A percentile compares a stretch with the other conserved stretches of the same genome.
Conservation (phyloP, 2,797 vertebrate species). For the Australoheros facetus region DNA sequence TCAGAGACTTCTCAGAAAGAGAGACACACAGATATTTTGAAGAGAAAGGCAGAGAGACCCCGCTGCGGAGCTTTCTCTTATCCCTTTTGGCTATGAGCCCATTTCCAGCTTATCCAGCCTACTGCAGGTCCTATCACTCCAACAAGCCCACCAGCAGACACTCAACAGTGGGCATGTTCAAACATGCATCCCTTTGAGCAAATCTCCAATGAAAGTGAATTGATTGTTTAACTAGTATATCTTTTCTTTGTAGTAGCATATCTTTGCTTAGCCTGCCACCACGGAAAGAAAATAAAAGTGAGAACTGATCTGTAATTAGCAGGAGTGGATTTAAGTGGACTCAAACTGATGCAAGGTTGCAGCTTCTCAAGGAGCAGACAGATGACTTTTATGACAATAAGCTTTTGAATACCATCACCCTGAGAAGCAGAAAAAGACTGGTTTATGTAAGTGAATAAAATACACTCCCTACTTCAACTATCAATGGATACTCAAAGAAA, state of each 20-base stretch:
- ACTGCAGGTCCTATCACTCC: constrained; percentile 24
- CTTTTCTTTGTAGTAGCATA: constrained; percentile 22
- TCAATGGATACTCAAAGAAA: constrained; percentile 18
- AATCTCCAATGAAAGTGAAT: constrained; percentile 30
- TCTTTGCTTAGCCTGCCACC: background rate
- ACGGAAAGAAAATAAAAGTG: background rate
- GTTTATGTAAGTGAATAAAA: constrained; percentile 16
- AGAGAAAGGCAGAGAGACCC: constrained; percentile 49
- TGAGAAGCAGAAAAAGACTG: background rate
- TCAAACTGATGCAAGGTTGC: constrained; percentile 5
- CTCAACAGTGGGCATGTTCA: constrained; percentile 58
- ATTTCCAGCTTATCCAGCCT: constrained; percentile 46
- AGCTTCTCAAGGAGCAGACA: constrained; percentile 5
- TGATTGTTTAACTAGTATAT: constrained; percentile 52
- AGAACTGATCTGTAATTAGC: constrained; percentile 7
- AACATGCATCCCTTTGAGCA: constrained; percentile 42
- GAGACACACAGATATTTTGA: constrained; percentile 48
- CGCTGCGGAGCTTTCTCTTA: constrained; percentile 57
- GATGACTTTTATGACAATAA: constrained; percentile 2
- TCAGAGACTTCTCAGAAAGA: constrained; percentile 40
- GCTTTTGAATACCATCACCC: constrained; percentile 12
- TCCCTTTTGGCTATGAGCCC: constrained; percentile 46
- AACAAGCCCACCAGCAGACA: constrained; percentile 55
- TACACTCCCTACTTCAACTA: background rate
- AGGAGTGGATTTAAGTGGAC: background rate